phyloP scores from a whole-genome alignment of 2,113 vertebrate species.

The Sebastes schlegelii region DNA sequence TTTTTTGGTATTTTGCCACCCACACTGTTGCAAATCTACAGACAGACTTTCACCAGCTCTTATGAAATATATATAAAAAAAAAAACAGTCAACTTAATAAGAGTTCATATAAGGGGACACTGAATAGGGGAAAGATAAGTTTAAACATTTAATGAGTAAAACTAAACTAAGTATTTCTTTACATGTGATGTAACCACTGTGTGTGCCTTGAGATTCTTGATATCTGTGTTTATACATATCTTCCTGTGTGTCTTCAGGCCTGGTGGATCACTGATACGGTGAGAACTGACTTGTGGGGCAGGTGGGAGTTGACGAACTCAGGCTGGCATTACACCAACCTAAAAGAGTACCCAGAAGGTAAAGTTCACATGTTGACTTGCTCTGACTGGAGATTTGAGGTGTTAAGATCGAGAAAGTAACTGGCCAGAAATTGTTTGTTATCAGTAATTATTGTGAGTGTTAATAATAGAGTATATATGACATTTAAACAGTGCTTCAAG shows the following conservation, averaged over 20 bases:
- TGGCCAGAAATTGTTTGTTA: too few relatives aligned
- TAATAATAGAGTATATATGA: background rate
- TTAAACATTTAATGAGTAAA: background rate
- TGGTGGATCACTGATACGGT: slow-evolving; percentile 79
- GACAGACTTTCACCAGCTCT: background rate
- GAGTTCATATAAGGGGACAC: background rate
- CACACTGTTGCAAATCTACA: background rate
- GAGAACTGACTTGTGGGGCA: slow-evolving; percentile 84
- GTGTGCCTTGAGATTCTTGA: background rate
- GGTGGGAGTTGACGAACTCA: slow-evolving; percentile 65
- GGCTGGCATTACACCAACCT: slow-evolving; percentile 81
- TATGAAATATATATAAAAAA: background rate
- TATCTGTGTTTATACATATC: slow-evolving; percentile 4
- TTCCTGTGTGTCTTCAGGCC: slow-evolving; percentile 67
- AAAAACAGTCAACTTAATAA: background rate
- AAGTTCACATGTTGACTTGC: slow-evolving; percentile 1
- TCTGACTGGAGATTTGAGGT: background rate
- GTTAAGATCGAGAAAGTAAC: background rate
- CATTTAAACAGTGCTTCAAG: background rate
- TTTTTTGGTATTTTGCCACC: background rate
- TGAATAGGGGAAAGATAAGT: background rate
- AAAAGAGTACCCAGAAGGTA: slow-evolving; percentile 74
- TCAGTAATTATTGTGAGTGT: background rate
- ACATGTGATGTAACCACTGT: background rate
- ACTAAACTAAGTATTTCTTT: background rate